Percentiles rank a stretch among this genome's conserved stretches.
phyloP scores from a whole-genome alignment of 2,113 vertebrate species.

The Leptodactylus fuscus region DNA sequence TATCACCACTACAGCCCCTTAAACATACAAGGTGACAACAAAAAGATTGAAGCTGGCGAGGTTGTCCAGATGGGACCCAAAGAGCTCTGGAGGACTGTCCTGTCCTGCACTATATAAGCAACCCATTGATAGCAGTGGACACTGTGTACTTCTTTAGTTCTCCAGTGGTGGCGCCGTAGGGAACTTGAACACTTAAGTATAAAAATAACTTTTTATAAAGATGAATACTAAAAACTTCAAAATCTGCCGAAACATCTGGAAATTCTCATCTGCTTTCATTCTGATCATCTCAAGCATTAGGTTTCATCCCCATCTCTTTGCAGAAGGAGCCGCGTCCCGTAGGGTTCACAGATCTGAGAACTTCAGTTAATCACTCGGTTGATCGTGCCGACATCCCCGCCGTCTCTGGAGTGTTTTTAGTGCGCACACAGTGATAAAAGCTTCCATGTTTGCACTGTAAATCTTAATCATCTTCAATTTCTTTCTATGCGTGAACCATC shows the following conservation, averaged over 20 bases:
- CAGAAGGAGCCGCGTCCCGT: background rate
- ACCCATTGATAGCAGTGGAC: too few species aligned
- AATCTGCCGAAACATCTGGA: background rate
- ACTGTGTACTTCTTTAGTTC: too few species aligned
- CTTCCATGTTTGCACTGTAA: slow-evolving; percentile 26
- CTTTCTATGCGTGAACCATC: background rate
- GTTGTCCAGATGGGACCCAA: too few species aligned
- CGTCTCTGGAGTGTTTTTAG: slow-evolving; percentile 9
- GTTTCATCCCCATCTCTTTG: background rate
- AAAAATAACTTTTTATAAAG: too few species aligned
- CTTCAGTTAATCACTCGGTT: background rate
- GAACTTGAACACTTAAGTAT: too few species aligned
- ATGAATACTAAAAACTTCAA: background rate
- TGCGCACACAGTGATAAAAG: slow-evolving; percentile 16
- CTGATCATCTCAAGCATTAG: background rate
- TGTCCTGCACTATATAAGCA: too few species aligned
- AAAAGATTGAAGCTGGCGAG: too few species aligned
- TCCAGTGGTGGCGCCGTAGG: too few species aligned
- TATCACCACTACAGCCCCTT: too few species aligned
- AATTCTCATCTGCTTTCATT: background rate
- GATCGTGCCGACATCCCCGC: background rate
- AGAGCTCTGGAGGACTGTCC: too few species aligned
- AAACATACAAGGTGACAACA: too few species aligned
- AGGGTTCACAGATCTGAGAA: slow-evolving; percentile 5
- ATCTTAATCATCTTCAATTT: slow-evolving; percentile 33